Conservation (phyloP, 92 coral and sea anemone species). For the Montipora capitata region DNA sequence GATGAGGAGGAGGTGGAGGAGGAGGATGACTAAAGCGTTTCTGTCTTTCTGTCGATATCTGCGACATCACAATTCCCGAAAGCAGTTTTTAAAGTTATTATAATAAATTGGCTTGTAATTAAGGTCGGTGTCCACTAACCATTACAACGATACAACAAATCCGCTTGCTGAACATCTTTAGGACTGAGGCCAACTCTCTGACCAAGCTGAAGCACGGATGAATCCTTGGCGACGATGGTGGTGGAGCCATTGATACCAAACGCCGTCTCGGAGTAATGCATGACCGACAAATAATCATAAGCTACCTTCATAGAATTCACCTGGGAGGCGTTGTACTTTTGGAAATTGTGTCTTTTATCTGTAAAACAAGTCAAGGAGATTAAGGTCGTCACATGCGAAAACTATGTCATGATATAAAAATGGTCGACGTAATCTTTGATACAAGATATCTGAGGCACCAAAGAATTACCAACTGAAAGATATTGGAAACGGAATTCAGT, state of each 20-base stretch:
- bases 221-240: constrained; percentile 67
- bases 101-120: not conserved
- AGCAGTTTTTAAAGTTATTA: no score
- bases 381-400: no score
- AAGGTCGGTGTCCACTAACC: constrained; percentile 36
- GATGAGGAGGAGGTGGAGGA: no score
- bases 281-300: constrained; percentile 88
- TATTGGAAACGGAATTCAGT: no score
- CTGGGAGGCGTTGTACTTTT: constrained; percentile 84
- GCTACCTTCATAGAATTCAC: constrained; percentile 87
- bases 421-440: no score
- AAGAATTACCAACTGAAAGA: no score
- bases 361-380: not conserved
- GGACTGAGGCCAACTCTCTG: constrained; percentile 85
- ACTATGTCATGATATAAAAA: no score
- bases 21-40: no score
- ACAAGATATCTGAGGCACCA: no score
- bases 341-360: constrained; percentile 88
- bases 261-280: constrained; percentile 94
- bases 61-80: no score
- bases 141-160: constrained; percentile 76
- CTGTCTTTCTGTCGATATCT: no score
- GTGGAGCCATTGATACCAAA: constrained; percentile 63
- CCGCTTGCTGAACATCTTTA: constrained; percentile 76
- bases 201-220: constrained; percentile 80